Evolutionary conservation across 2,113 vertebrate genomes (phyloP), one percentile per base, ranked within the genome.

Genomic region (Psilopogon haemacephalus): DNA sequence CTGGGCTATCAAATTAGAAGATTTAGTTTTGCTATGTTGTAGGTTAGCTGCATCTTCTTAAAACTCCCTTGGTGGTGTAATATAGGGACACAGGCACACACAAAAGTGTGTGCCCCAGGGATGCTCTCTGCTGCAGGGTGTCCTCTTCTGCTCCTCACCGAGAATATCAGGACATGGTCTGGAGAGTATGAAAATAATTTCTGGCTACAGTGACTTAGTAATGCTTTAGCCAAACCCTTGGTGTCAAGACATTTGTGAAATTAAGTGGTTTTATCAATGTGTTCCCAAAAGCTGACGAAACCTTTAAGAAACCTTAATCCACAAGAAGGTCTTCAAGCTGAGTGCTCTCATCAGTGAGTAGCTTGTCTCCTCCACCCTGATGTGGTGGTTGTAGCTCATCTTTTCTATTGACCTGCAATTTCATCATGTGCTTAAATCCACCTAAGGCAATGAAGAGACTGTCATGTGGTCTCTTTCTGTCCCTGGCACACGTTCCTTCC

Each of bases 401-500:
- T 60, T 33, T 62, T 30, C 44, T 54, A 44, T 21, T 56, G 72
- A 20, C 32, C 67, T 65, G 18, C 30, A 33, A 38, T 26, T 56
- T 65, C 27, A 21, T 12, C 14, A 63, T 9, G 4, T 58, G 48
- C 44, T 69, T 38, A 65, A 80, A 88, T 33, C 60, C 33, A 40
- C 10, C 18, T 30, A n/a, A 33, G n/a, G 32, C 65, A 67, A 46
- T 56, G 75, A 64, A 76, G 38, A 64, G 63, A 37, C 27, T 2
- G 1, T 12, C 11, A 48, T 42, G 38, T 33, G 54, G 28, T 72
- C 17, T 48, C 30, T 38, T 70, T 74, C 52, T 54, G 64, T 14
- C 50, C 40, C 11, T 0, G 0, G 28, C 26, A 59, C 9, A 1
- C 3, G 9, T 37, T 67, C 16, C 8, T 32, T 67, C 23, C 62